A percentile compares a stretch with the other conserved stretches of the same genome.
Conservation (phyloP, 1,140 invertebrate species). For the Drosophila athabasca region DNA sequence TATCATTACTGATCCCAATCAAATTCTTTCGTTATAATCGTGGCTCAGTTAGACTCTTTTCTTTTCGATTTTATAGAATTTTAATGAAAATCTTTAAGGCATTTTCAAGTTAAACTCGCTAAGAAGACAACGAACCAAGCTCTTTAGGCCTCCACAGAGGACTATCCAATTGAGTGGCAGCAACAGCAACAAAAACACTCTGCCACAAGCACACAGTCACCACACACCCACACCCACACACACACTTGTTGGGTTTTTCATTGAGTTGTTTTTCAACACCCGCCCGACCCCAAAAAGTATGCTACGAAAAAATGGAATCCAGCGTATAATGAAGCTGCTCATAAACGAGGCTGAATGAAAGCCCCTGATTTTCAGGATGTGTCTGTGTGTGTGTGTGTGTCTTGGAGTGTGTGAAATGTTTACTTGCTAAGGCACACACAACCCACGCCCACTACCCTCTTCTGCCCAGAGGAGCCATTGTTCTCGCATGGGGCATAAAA, state of each 20-base stretch:
- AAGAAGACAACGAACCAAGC: conserved; percentile 32
- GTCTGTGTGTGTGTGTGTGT: conserved; percentile 28
- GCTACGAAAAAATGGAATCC: conserved; percentile 55
- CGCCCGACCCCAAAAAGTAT: conserved; percentile 61
- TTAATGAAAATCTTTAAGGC: neutral
- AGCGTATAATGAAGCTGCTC: conserved; percentile 75
- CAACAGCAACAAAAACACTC: conserved; percentile 15
- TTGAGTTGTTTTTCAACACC: too few relatives aligned
- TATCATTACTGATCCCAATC: too few relatives aligned
- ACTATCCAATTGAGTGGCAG: conserved; percentile 39
- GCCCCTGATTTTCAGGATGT: conserved; percentile 1
- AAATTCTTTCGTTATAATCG: too few relatives aligned
- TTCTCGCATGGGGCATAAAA: conserved; percentile 58
- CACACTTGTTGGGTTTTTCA: conserved; percentile 37
- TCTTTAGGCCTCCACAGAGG: conserved; percentile 2
- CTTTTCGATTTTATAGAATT: too few relatives aligned
- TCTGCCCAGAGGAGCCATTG: conserved; percentile 12
- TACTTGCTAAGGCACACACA: conserved; percentile 52
- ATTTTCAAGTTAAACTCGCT: neutral
- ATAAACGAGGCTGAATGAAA: conserved; percentile 44
- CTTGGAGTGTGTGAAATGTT: conserved; percentile 55
- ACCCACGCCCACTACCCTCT: neutral
- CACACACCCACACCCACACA: neutral
- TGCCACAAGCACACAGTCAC: neutral
- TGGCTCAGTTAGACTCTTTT: too few relatives aligned